Percentiles rank a stretch among this genome's conserved stretches.
phyloP scores from a whole-genome alignment of 2,888 invertebrate genomes.

The Torymus texanus region DNA sequence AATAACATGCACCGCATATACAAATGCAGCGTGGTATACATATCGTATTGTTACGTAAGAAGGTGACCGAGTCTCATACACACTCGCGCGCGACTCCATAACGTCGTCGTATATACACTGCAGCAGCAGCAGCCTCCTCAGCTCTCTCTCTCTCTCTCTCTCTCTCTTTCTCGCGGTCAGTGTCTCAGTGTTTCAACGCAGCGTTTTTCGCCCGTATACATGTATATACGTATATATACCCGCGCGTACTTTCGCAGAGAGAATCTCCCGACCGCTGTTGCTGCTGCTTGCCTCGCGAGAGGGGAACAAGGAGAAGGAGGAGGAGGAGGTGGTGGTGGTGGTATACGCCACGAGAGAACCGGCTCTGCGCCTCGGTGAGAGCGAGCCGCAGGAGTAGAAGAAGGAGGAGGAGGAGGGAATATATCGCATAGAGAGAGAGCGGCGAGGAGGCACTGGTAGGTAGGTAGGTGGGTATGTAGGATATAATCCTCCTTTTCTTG shows the following conservation, averaged over 20 bases:
- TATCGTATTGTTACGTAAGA: slow-evolving; percentile 37
- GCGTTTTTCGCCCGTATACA: slow-evolving; percentile 64
- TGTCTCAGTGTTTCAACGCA: slow-evolving; percentile 66
- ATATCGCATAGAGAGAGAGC: background rate
- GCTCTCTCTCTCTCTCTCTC: slow-evolving; percentile 23
- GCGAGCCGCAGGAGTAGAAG: slow-evolving; percentile 34
- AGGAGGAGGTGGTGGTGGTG: background rate
- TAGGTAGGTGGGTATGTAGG: slow-evolving; percentile 63
- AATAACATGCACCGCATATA: no score
- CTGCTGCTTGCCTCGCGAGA: background rate
- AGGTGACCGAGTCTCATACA: slow-evolving; percentile 41
- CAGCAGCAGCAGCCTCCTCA: background rate
- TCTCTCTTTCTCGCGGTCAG: slow-evolving; percentile 61
- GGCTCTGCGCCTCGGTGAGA: slow-evolving; percentile 48
- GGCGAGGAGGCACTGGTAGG: slow-evolving; percentile 29
- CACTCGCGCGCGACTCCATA: background rate
- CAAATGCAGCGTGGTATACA: no score
- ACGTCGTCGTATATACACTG: background rate
- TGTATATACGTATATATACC: slow-evolving; percentile 58
- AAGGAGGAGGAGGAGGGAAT: slow-evolving; percentile 18
- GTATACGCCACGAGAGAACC: slow-evolving; percentile 1
- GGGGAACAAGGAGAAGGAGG: background rate
- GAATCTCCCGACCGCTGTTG: slow-evolving; percentile 5
- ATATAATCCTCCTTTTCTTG: slow-evolving; percentile 51
- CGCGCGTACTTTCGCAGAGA: background rate